Base-by-base conservation (phyloP, 2,888 invertebrate genomes). In the Acronicta psi region DNA sequence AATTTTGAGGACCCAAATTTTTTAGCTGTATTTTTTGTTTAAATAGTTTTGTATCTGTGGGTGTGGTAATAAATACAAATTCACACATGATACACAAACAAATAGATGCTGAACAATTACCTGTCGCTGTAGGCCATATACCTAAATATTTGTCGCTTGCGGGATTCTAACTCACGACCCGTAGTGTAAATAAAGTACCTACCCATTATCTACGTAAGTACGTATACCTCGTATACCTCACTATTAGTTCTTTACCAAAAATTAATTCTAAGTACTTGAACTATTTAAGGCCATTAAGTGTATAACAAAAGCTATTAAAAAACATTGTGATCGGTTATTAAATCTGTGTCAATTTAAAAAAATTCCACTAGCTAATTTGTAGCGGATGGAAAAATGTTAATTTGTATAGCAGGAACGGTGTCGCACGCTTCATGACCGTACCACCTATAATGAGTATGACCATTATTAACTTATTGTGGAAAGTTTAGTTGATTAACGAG, bases 351-450 rank as follows among this genome's bases (percentile, higher is more conserved):
- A 45, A 38, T 44, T 43, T 62, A 13, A 53, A 74, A 81, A 80
- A 61, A 70, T 81, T 82, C 82, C 82, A 73, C 45, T 68, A 46
- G 44, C 40, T 76, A 77, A 69, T 67, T 59, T 57, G 55, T 71
- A 69, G 74, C 83, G 59, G 61, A 76, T 75, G 89, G 89, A 91
- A 91, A 88, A 88, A 86, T 89, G 75, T 67, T 80, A 82, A 86
- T 85, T 84, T 78, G 80, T 78, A 62, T 60, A 56, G 41, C 36
- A 53, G 45, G 58, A 56, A 63, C 49, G 50, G 53, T 56, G 52
- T 36, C 46, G 55, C 67, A 64, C 67, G 62, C 70, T 60, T 31
- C 38, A 40, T 29, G 10, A 38, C 38, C n/a, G 16, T 29, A 50
- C 14, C 14, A 11, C 7, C 7, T 18, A 36, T 64, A 29, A 59